Base-by-base conservation (phyloP, 1,140 invertebrate species). In the Potamilus streckersoni region DNA sequence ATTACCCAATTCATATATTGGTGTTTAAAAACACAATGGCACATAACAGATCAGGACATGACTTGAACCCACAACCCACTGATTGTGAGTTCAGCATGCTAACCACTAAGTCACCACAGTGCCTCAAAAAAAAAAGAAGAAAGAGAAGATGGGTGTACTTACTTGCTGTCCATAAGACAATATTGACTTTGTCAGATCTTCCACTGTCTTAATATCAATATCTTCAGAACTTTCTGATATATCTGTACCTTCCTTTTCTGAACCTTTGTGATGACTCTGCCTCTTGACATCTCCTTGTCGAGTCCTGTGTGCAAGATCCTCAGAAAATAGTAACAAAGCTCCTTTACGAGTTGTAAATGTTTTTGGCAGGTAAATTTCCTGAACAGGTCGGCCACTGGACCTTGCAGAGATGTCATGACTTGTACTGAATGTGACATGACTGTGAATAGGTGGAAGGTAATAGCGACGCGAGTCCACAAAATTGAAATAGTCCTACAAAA, bases 301-400 rank as follows among this genome's bases (percentile, higher is more conserved):
- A 8, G 79, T 76, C 31, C 76, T 82, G 14, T 81, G 74, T 2
- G 87, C 86, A 71, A 87, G 74, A 69, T 90, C 88, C 79, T 90
- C 89, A 16, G 87, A 89, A 71, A 88, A 90, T n/a, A 90, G 71
- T 27, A 90, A 71, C 31, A 90, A 71, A 0, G 89, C 88, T n/a
- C 89, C 89, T 80, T 86, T 90, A 14, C 89, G 74, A 4, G 89
- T 90, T 12, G 85, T 89, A 73, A 89, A 90, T 61, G 89, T 90
- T 72, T 90, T 90, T 4, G 89, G 89, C 23, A 90, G 74, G 23
- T 82, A 63, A 14, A 85, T 79, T 56, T 87, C 75, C 38, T 49
- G 38, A 49, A 49, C 38, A 49, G 38, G 38, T 49, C 38, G 38
- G 38, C 38, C 38, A 49, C 38, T 49, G 38, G 38, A 49, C 38